Percentiles rank a stretch among this genome's conserved stretches.
Conservation (phyloP, 2,888 invertebrate species). For the Sycophila texana region DNA sequence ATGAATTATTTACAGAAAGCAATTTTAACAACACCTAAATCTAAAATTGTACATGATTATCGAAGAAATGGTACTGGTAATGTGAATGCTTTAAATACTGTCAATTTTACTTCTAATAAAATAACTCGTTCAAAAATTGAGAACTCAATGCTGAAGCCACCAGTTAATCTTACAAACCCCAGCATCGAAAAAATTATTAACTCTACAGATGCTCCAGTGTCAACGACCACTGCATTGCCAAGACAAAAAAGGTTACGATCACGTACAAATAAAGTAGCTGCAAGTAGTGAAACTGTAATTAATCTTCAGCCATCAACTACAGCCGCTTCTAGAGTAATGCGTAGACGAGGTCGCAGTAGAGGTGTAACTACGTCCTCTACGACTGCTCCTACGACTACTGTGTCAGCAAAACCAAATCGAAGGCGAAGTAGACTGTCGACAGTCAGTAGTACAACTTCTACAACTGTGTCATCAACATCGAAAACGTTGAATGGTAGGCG, state of each 20-base stretch:
- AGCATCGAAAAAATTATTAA: not conserved
- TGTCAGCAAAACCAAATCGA: conserved; percentile 16
- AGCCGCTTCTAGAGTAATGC: not conserved
- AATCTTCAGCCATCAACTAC: conserved; percentile 2
- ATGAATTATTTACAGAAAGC: conserved; percentile 42
- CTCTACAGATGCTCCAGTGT: not conserved
- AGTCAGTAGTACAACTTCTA: conserved; percentile 27
- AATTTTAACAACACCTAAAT: conserved; percentile 6
- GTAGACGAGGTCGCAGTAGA: conserved; percentile 34
- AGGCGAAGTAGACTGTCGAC: conserved; percentile 25
- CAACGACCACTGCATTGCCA: not conserved
- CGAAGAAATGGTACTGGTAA: conserved; percentile 27
- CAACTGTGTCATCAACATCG: conserved; percentile 39
- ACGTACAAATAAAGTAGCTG: conserved; percentile 16
- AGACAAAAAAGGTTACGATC: conserved; percentile 26
- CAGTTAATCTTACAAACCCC: not conserved
- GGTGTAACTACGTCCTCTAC: not conserved
- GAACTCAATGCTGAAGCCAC: conserved; percentile 3
- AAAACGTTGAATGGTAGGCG: conserved; percentile 24
- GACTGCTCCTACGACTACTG: not conserved
- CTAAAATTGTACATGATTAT: not conserved
- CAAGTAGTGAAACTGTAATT: conserved; percentile 2
- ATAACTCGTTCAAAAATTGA: conserved; percentile 10
- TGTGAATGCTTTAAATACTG: conserved; percentile 1
- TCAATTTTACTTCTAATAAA: conserved; percentile 4